A percentile compares a stretch with the other conserved stretches of the same genome.
phyloP scores from a whole-genome alignment of 2,113 vertebrate genomes.

The Macquaria ambigua region DNA sequence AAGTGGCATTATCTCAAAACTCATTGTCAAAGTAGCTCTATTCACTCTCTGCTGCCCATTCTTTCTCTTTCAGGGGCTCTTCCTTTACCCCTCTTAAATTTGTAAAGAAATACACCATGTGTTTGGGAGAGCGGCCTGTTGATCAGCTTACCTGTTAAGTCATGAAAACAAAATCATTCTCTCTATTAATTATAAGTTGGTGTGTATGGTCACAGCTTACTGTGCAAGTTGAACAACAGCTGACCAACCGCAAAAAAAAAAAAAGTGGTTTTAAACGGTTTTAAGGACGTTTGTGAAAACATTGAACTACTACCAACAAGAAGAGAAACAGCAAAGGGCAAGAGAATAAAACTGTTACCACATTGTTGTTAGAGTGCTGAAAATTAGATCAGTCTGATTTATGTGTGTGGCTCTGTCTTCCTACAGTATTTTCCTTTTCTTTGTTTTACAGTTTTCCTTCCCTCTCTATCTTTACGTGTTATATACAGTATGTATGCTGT shows the following conservation, averaged over 20 bases:
- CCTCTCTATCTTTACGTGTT: background rate
- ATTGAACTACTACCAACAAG: background rate
- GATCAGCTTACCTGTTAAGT: too few relatives aligned
- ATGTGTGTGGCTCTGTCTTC: conserved; percentile 1
- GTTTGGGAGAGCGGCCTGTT: too few relatives aligned
- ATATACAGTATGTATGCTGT: background rate
- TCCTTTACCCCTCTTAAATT: too few relatives aligned
- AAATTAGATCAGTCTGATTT: conserved; percentile 20
- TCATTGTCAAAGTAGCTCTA: background rate
- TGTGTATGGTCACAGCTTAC: too few relatives aligned
- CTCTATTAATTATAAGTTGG: too few relatives aligned
- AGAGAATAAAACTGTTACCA: background rate
- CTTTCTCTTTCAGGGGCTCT: background rate
- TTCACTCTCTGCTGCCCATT: background rate
- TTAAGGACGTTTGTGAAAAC: background rate
- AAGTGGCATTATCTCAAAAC: background rate
- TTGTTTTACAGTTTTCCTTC: background rate
- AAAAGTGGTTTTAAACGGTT: too few relatives aligned
- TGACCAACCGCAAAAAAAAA: too few relatives aligned
- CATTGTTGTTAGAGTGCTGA: conserved; percentile 33
- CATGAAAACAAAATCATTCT: too few relatives aligned
- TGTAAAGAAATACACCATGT: too few relatives aligned
- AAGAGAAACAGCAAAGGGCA: background rate
- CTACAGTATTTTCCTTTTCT: background rate
- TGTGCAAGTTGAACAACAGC: too few relatives aligned